Evolutionary conservation across 30 jellyfish, hydroid and myxozoan species (phyloP).

Genomic region (Chrysaora quinquecirrha): DNA sequence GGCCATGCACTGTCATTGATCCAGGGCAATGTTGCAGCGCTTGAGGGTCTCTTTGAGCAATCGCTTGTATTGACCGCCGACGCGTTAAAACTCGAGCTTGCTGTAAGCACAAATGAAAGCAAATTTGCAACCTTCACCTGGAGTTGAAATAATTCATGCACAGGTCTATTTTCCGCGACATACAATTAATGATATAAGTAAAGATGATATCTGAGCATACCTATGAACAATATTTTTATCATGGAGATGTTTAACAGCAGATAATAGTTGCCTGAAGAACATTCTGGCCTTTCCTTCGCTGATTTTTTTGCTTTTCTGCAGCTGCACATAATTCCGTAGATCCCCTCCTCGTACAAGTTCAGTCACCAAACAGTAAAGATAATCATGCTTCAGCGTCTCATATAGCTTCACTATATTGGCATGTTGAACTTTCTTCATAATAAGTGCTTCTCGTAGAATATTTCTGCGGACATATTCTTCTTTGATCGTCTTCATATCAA

Average conservation of each 20-base stretch:
- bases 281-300: conserved; percentile 58
- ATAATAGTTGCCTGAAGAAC: conserved; percentile 59
- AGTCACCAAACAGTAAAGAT: conserved; percentile 73
- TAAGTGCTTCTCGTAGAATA: conserved; percentile 71
- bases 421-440: conserved; percentile 69
- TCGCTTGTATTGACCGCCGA: too few relatives aligned
- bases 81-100: too few relatives aligned
- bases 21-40: too few relatives aligned
- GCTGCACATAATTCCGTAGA: conserved; percentile 60
- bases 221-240: conserved; percentile 74
- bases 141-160: too few relatives aligned
- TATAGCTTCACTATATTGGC: conserved; percentile 62
- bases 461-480: conserved; percentile 45
- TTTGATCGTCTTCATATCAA: conserved; percentile 46
- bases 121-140: too few relatives aligned
- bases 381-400: conserved; percentile 61
- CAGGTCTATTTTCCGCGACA: too few relatives aligned
- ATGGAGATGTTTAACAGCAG: conserved; percentile 81
- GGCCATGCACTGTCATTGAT: too few relatives aligned
- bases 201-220: too few relatives aligned
- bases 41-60: too few relatives aligned
- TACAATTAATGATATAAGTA: too few relatives aligned
- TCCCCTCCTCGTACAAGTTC: conserved; percentile 83
- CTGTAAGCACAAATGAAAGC: too few relatives aligned
- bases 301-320: conserved; percentile 54